Percentiles rank a stretch among this genome's conserved stretches.
These are phyloP conservation scores for Squalus acanthias DNA, from an alignment of 2,797 vertebrate species.

Conservation along the genomic window DNA sequence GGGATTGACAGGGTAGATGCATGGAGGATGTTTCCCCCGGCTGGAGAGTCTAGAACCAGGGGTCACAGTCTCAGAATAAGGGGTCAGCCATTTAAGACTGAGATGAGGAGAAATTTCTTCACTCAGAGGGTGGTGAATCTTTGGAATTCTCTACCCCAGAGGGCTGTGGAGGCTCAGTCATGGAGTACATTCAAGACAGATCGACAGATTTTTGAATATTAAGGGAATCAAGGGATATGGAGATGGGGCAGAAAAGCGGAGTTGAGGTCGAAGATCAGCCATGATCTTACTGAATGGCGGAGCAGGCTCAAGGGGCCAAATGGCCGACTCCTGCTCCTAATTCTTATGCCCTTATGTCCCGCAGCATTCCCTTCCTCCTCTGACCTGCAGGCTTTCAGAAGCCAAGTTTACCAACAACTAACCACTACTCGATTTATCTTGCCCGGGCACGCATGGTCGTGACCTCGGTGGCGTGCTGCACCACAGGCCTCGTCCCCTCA, in stretches of 20 bases:
- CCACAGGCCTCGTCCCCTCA: background rate
- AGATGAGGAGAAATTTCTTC: too few species aligned
- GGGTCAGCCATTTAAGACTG: too few species aligned
- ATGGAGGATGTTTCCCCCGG: too few species aligned
- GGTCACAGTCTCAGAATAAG: too few species aligned
- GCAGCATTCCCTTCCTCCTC: background rate
- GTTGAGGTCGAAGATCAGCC: background rate
- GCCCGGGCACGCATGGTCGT: background rate
- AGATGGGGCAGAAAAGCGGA: background rate
- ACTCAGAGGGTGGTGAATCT: too few species aligned
- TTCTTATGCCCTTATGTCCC: background rate
- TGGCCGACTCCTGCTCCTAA: background rate
- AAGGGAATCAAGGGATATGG: background rate
- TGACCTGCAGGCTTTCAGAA: background rate
- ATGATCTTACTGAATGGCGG: background rate
- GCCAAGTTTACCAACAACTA: background rate
- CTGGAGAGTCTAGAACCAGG: too few species aligned
- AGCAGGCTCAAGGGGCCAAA: background rate
- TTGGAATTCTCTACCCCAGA: too few species aligned
- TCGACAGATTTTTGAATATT: too few species aligned
- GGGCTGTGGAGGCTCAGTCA: too few species aligned
- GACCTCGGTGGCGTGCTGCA: background rate
- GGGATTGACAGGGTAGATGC: too few species aligned
- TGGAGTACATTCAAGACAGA: too few species aligned
- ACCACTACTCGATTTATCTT: background rate